Evolutionary conservation across 2,797 vertebrate genomes (phyloP), one percentile per base, ranked within the genome.

Genomic region (Sylvia borin): DNA sequence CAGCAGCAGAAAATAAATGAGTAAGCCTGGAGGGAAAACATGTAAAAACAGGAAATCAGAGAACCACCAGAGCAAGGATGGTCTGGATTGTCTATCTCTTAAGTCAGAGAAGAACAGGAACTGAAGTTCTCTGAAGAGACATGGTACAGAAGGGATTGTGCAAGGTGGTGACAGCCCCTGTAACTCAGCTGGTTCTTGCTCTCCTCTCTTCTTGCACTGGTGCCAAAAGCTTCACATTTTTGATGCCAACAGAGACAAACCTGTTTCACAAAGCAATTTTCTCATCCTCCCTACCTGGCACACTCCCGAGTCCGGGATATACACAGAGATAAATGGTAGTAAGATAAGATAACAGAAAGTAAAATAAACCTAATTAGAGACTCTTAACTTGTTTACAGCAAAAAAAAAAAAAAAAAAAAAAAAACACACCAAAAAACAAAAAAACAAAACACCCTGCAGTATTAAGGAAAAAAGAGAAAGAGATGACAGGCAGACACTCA

Each of bases 281-380:
- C 36, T 79, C 42, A 43, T 65, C 81, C 62, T 85, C 36, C 45
- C 73, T 25, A 38, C 31, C 38, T 54, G 17, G 58, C 50, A 94
- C 29, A 31, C 20, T 55, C 45, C 1, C 0, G 43, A 85, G 38
- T 26, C 34, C 2, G 2, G 72, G 38, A 94, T 38, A 66, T 8
- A 38, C 25, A 27, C 26, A 36, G 32, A 79, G 65, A 93, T 86
- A 93, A 93, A 67, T 0, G 43, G 48, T 16, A 48, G 75, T 15
- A 62, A 89, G 71, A 40, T n/a, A 70, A 91, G 77, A 43, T 71
- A 95, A 57, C 29, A 81, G 31, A 40, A 80, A 88, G 62, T 60
- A 93, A 92, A 96, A 92, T 40, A 65, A 83, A 83, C n/a, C 70
- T 81, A 62, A 92, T 91, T 88, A 86, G 66, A 75, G 62, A 67